Evolutionary conservation across 2,888 invertebrate species (phyloP).

Genomic region (Lasioglossum malachurum): DNA sequence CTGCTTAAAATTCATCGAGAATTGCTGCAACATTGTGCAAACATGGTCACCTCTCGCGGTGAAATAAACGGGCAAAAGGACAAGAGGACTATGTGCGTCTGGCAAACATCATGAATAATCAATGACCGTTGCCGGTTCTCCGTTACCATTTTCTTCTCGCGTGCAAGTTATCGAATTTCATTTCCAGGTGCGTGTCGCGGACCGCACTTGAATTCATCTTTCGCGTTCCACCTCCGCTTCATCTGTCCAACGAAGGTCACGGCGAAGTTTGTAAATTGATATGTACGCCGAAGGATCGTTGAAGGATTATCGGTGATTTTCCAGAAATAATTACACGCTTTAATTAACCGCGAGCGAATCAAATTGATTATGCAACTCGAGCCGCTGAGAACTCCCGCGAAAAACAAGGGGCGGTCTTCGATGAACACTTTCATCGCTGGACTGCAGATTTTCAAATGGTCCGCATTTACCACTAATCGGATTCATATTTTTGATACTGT

Average conservation of each 20-base stretch:
- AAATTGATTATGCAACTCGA: not conserved
- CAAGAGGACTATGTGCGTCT: not conserved
- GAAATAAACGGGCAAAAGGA: not conserved
- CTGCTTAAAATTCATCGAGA: not conserved
- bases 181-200: not conserved
- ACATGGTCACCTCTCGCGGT: not conserved
- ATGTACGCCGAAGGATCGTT: not conserved
- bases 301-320: conserved; percentile 19
- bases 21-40: not conserved
- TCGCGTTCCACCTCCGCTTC: not conserved
- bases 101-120: conserved; percentile 33
- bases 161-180: conserved; percentile 21
- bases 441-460: not conserved
- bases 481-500: too few relatives aligned
- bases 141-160: conserved; percentile 1
- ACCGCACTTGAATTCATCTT: conserved; percentile 10
- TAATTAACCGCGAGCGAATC: not conserved
- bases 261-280: conserved; percentile 26
- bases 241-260: conserved; percentile 23
- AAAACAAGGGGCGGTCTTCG: not conserved
- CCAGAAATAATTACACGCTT: not conserved
- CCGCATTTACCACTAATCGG: too few relatives aligned
- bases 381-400: not conserved
- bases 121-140: not conserved
- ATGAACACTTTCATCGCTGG: not conserved